Evolutionary conservation across 2,888 invertebrate species (phyloP).

Genomic region (Lingula anatina): DNA sequence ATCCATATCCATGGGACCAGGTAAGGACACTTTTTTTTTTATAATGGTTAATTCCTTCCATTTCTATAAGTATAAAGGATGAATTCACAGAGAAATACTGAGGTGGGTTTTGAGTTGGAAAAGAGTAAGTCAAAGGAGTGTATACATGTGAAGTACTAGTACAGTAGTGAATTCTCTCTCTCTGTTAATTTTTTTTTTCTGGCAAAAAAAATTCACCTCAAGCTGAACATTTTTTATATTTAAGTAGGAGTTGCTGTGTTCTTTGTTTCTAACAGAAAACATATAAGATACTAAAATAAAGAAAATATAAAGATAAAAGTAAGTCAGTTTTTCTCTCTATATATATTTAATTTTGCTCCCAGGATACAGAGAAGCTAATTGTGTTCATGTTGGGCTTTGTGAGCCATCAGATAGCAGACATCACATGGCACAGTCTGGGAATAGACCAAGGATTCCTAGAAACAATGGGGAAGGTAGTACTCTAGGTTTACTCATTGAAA

Average conservation of each 20-base stretch:
- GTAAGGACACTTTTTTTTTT: slow-evolving; percentile 14
- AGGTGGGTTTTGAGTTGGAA: not conserved
- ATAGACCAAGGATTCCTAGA: slow-evolving; percentile 42
- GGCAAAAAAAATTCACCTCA: too few species aligned
- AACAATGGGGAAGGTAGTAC: slow-evolving; percentile 41
- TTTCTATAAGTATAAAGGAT: not conserved
- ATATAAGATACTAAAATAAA: too few species aligned
- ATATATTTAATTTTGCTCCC: slow-evolving; percentile 5
- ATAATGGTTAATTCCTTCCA: not conserved
- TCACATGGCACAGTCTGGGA: slow-evolving; percentile 46
- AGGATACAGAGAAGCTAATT: slow-evolving; percentile 43
- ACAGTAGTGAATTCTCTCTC: not conserved
- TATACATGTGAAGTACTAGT: not conserved
- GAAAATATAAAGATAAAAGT: too few species aligned
- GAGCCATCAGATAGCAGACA: slow-evolving; percentile 47
- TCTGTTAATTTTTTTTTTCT: slow-evolving; percentile 10
- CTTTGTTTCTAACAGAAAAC: too few species aligned
- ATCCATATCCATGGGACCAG: slow-evolving; percentile 41
- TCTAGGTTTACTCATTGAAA: not conserved
- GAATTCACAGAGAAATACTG: not conserved
- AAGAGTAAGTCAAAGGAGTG: not conserved
- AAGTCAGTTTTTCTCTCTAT: too few species aligned
- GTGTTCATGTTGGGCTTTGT: slow-evolving; percentile 41
- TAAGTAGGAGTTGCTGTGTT: too few species aligned
- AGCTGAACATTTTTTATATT: too few species aligned